These are phyloP conservation scores for Coilia nasus DNA, from an alignment of 2,797 vertebrate genomes.

Conservation along the genomic window DNA sequence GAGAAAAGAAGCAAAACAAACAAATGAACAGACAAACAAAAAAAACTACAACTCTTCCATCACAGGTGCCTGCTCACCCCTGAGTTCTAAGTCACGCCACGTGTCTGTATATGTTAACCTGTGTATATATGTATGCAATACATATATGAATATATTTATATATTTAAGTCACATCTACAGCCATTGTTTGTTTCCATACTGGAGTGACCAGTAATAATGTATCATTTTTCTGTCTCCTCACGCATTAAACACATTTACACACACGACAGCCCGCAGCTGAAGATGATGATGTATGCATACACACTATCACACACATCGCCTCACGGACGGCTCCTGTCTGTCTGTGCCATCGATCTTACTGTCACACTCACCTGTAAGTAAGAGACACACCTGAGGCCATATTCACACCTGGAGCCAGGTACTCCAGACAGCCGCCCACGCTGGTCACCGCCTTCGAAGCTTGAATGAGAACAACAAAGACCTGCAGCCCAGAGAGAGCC, in stretches of 20 bases:
- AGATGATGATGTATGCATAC: slow-evolving; percentile 36
- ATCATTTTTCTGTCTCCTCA: slow-evolving; percentile 48
- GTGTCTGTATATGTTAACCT: slow-evolving; percentile 38
- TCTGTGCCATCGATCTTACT: too few species aligned
- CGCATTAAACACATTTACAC: slow-evolving; percentile 53
- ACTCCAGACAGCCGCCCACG: slow-evolving; percentile 1
- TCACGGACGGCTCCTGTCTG: too few species aligned
- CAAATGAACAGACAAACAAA: background rate
- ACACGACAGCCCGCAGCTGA: slow-evolving; percentile 25
- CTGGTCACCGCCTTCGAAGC: slow-evolving; percentile 49
- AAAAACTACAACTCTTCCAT: slow-evolving; percentile 57
- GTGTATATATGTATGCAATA: slow-evolving; percentile 61
- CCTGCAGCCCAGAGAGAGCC: background rate
- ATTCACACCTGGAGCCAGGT: slow-evolving; percentile 36
- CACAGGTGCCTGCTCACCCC: slow-evolving; percentile 75
- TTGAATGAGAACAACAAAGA: slow-evolving; percentile 40
- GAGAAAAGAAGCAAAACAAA: slow-evolving; percentile 24
- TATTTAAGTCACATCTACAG: slow-evolving; percentile 50
- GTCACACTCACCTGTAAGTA: background rate
- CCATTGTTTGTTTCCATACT: slow-evolving; percentile 52
- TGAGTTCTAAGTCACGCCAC: slow-evolving; percentile 60
- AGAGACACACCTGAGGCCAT: background rate
- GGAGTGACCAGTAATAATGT: slow-evolving; percentile 49
- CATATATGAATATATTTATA: slow-evolving; percentile 51
- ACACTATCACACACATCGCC: slow-evolving; percentile 31